Evolutionary conservation across 2,113 vertebrate species (phyloP).

Genomic region (Pristiophorus japonicus): DNA sequence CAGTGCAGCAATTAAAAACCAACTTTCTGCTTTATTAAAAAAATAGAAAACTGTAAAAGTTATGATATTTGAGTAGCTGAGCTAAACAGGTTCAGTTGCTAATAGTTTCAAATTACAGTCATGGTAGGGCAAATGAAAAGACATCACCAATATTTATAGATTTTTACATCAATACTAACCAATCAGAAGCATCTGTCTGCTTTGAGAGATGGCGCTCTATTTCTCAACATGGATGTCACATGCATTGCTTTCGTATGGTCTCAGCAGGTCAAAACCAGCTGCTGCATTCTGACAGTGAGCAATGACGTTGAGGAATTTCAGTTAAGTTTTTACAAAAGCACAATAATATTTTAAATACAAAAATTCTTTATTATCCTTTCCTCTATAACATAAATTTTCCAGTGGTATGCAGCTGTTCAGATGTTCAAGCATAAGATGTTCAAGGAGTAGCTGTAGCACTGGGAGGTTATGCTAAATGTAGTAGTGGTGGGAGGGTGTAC

Average conservation of each 20-base stretch:
- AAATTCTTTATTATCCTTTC: neutral
- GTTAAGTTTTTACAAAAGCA: neutral
- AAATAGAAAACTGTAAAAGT: neutral
- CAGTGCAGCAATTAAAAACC: neutral
- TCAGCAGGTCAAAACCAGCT: neutral
- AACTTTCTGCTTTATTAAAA: neutral
- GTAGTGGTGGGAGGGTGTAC: neutral
- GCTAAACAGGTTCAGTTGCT: neutral
- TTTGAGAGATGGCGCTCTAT: neutral
- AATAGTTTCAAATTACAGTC: neutral
- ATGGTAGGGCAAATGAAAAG: neutral
- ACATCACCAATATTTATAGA: constrained; percentile 24
- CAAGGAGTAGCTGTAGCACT: neutral
- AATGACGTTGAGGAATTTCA: neutral
- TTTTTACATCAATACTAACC: constrained; percentile 11
- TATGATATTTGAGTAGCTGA: neutral
- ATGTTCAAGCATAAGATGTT: neutral
- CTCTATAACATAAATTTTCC: neutral
- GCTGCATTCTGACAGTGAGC: neutral
- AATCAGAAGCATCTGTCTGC: neutral
- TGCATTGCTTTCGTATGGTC: neutral
- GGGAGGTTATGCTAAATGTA: neutral
- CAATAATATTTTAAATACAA: neutral
- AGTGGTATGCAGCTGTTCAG: neutral
- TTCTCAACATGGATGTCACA: neutral